Evolutionary conservation across 2,888 invertebrate genomes (phyloP), one percentile per base, ranked within the genome.

Genomic region (Sinotaia quadrata): DNA sequence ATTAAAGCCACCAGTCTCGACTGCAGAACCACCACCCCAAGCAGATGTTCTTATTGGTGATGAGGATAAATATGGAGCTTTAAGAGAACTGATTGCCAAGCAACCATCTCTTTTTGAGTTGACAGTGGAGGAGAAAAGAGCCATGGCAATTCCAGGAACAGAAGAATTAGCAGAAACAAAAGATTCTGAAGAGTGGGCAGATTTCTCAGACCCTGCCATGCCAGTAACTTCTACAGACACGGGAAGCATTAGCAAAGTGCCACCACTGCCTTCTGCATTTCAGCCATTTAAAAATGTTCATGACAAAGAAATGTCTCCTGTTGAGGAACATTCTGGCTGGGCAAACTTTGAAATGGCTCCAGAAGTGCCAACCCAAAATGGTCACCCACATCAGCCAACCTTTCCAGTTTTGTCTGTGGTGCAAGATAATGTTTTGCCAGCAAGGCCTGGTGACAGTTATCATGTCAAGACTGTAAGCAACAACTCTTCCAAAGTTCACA

Each of bases 31-130:
- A 24, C n/a, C 36, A 1, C 4, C 57, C 8, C 44, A 51, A 51
- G 80, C 77, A 2, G 59, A 67, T 52, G 75, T 78, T 65, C 69
- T 82, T 18, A 77, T 83, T 24, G 81, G 81, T 8, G 83, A 83
- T 36, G 84, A 83, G 65, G 84, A 84, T 68, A 83, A 80, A 65
- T 84, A 84, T 73, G 80, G 81, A 10, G 83, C 83, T 24, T 69
- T 84, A n/a, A 75, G 83, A 66, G 71, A 56, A 37, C 63, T 82
- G 41, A 77, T 72, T 8, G 62, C 77, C 24, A 27, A 52, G 7
- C 51, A 59, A 10, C 49, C 63, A 4, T 67, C 72, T 12, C 8
- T 67, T 33, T 73, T 67, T 62, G 65, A 68, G 37, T 37, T 54
- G 36, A 47, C 36, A 21, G 72, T 69, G 24, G 71, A 72, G 47